Evolutionary conservation across 2,797 vertebrate species (phyloP), one percentile per base, ranked within the genome.

Genomic region (Masticophis lateralis): DNA sequence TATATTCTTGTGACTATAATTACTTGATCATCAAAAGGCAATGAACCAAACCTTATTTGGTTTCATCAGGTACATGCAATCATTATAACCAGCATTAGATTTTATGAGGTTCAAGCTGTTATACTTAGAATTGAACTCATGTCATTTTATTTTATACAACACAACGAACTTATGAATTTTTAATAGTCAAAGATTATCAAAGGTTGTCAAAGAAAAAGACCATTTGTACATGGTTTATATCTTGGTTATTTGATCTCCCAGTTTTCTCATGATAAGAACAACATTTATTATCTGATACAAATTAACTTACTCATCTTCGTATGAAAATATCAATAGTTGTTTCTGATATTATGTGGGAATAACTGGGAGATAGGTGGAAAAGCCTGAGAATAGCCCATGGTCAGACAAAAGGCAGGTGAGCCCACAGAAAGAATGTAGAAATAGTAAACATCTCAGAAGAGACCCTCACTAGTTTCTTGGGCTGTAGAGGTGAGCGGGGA

Each of bases 241-340:
- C 69, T 74, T 74, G 3, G 14, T 74, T 74, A 74, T 37, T 37
- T 74, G 69, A 74, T 74, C 69, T 74, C 66, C 32, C n/a, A 32
- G 32, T 37, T 32, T 18, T 95, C 94, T 90, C 25, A 86, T 92
- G 47, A 61, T 92, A 69, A 56, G 53, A 61, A 25, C 28, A 10
- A 60, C 89, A 87, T 94, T 86, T 93, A 60, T 90, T 93, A n/a
- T 59, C 93, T 92, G 91, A 16, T 92, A 28, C n/a, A 37, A 90
- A 93, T 79, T 90, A 93, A 55, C 55, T 43, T 55, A 43, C 11
- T 88, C 57, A 87, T 59, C 37, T 89, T 51, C 92, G 91, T 56
- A 94, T 83, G 90, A 86, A 89, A 90, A 63, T 63, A 87, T 69
- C 79, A 87, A 47, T 60, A 47, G 18, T 92, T 90, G 9, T 66